Evolutionary conservation across 2,797 vertebrate genomes (phyloP).

Genomic region (Acridotheres tristis): DNA sequence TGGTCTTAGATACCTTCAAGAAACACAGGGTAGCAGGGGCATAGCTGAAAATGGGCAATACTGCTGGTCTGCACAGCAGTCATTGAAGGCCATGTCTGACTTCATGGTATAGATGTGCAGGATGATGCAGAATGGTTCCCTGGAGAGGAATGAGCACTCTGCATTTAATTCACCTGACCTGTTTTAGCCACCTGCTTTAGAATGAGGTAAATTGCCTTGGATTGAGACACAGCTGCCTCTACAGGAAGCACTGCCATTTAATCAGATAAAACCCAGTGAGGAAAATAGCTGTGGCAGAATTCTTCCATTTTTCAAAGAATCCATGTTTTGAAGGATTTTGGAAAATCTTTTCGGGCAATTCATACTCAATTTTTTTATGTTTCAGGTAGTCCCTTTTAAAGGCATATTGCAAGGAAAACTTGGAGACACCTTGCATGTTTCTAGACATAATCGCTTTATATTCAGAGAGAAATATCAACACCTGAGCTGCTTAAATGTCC

Average conservation of each 20-base stretch:
- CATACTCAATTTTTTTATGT: background rate
- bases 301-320: background rate
- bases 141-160: background rate
- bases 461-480: background rate
- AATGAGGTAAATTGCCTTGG: background rate
- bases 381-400: background rate
- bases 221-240: background rate
- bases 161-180: background rate
- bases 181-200: background rate
- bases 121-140: background rate
- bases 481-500: background rate
- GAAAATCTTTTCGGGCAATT: background rate
- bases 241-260: background rate
- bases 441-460: background rate
- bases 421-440: background rate
- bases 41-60: background rate
- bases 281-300: background rate
- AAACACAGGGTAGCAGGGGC: background rate
- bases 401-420: background rate
- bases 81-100: background rate
- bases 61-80: background rate
- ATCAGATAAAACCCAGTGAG: background rate
- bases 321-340: background rate
- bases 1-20: background rate
- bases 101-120: background rate